A percentile compares a stretch with the other conserved stretches of the same genome.
Conservation (phyloP, 2,113 vertebrate species). For the Ahaetulla prasina region DNA sequence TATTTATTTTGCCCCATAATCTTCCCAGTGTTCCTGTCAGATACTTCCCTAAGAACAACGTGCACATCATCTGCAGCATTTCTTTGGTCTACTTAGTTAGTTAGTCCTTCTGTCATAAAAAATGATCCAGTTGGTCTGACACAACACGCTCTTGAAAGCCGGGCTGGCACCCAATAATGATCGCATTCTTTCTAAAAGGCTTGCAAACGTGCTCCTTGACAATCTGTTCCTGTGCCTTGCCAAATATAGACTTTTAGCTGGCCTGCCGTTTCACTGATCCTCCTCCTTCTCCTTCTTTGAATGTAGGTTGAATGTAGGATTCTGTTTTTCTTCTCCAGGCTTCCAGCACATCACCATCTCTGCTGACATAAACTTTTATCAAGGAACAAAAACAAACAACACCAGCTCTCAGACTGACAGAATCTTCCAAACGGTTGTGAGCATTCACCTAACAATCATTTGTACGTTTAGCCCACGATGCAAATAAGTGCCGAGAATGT, state of each 20-base stretch:
- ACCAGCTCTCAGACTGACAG: neutral
- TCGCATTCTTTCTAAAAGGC: neutral
- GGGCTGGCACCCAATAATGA: neutral
- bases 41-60: neutral
- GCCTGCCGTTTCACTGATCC: neutral
- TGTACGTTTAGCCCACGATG: conserved; percentile 19
- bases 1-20: neutral
- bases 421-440: neutral
- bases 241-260: neutral
- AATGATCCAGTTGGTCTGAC: neutral
- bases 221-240: neutral
- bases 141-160: neutral
- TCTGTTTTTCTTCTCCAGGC: neutral
- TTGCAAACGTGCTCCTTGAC: neutral
- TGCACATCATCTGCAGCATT: neutral
- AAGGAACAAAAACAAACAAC: neutral
- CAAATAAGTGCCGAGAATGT: neutral
- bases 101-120: neutral
- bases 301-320: neutral
- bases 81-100: neutral
- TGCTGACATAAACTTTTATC: neutral
- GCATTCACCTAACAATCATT: neutral
- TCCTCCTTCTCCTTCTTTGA: neutral
- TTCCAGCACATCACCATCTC: neutral
- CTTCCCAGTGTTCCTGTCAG: neutral